phyloP scores from a whole-genome alignment of 2,797 vertebrate genomes.

The Tarsius wallacei region DNA sequence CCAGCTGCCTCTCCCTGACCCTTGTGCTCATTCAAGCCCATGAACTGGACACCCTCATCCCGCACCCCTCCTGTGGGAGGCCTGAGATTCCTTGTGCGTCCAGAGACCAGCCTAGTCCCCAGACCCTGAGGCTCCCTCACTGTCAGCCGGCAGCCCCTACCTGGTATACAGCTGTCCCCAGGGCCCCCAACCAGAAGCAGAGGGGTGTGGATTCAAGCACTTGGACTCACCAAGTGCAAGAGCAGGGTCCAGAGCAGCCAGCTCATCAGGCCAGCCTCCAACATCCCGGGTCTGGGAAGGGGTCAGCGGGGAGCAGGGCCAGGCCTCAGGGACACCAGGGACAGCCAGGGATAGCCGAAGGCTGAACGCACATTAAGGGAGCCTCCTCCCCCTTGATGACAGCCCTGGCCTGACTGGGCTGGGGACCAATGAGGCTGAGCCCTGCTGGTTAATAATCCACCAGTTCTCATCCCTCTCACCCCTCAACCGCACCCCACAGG shows the following conservation, averaged over 20 bases:
- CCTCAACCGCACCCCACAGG: neutral
- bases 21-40: neutral
- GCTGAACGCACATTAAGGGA: neutral
- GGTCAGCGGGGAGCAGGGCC: too few species aligned
- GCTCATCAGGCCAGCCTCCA: neutral
- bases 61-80: neutral
- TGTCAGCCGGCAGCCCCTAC: neutral
- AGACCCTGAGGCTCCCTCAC: neutral
- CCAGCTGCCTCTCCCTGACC: neutral
- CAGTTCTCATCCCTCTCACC: neutral
- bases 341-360: neutral
- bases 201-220: fast-evolving
- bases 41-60: neutral
- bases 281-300: constrained; percentile 44
- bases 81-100: neutral
- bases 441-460: constrained; percentile 80
- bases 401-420: neutral
- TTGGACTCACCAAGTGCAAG: constrained; percentile 68
- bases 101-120: neutral
- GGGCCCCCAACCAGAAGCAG: neutral
- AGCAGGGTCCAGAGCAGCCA: constrained; percentile 71
- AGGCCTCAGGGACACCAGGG: neutral
- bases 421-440: constrained; percentile 56
- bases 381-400: neutral
- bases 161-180: too few species aligned